phyloP scores from a whole-genome alignment of 2,113 vertebrate genomes.

The Pardalotus punctatus region DNA sequence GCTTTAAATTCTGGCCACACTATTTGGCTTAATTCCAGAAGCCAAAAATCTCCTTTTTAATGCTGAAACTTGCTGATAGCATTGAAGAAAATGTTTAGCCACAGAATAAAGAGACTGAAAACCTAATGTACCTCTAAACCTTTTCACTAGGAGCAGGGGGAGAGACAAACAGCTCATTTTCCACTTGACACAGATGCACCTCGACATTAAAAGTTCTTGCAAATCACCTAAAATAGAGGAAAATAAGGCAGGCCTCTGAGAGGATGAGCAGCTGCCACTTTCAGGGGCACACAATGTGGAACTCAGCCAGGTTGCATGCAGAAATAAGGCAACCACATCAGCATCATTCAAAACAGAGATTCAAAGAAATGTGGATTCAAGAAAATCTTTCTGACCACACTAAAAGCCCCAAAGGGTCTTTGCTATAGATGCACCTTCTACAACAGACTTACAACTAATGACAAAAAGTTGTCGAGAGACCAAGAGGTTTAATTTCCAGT shows the following conservation, averaged over 20 bases:
- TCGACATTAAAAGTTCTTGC: not conserved
- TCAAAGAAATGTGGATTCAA: not conserved
- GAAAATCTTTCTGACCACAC: not conserved
- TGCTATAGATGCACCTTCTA: not conserved
- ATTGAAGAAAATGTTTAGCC: not conserved
- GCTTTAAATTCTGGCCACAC: conserved; percentile 19
- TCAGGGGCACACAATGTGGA: not conserved
- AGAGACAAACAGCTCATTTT: not conserved
- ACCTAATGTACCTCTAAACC: not conserved
- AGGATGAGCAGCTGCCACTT: not conserved
- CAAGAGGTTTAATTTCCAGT: not conserved
- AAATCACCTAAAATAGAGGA: not conserved
- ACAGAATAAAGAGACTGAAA: not conserved
- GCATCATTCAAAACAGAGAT: not conserved
- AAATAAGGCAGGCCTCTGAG: not conserved
- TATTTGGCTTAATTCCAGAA: conserved; percentile 12
- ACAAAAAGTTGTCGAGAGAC: not conserved
- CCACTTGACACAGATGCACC: not conserved
- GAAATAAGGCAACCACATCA: not conserved
- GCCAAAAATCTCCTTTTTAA: not conserved
- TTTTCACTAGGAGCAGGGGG: not conserved
- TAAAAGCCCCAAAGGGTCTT: not conserved
- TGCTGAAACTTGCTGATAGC: not conserved
- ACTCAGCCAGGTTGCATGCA: not conserved
- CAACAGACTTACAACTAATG: not conserved